These are phyloP conservation scores for Drosophila basisetae DNA, from an alignment of 2,888 invertebrate species.

Conservation along the genomic window DNA sequence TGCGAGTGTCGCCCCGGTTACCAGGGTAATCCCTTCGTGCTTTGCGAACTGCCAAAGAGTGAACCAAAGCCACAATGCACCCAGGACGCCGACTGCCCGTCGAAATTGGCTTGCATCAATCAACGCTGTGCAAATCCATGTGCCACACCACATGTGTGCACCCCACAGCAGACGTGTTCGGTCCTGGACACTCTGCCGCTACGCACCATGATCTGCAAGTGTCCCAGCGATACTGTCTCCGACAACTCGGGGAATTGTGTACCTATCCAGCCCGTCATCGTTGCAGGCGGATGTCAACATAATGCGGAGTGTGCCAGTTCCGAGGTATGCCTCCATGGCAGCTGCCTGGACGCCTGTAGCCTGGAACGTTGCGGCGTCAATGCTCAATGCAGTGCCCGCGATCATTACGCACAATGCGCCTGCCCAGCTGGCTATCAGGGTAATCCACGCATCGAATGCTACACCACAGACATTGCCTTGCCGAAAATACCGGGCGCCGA, in stretches of 20 bases:
- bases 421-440: conserved; percentile 92
- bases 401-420: conserved; percentile 91
- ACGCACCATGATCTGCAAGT: conserved; percentile 94
- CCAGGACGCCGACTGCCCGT: conserved; percentile 91
- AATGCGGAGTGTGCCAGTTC: conserved; percentile 91
- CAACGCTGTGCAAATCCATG: conserved; percentile 92
- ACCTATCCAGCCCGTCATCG: conserved; percentile 86
- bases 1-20: conserved; percentile 92
- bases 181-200: conserved; percentile 92
- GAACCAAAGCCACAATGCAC: conserved; percentile 88
- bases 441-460: conserved; percentile 92
- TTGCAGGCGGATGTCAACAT: conserved; percentile 88
- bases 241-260: conserved; percentile 91
- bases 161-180: conserved; percentile 91
- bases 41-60: conserved; percentile 87
- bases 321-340: conserved; percentile 91
- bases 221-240: conserved; percentile 92
- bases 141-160: conserved; percentile 89
- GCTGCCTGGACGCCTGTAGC: conserved; percentile 92
- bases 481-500: conserved; percentile 86
- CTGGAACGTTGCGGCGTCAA: conserved; percentile 92
- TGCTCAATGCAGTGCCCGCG: conserved; percentile 91
- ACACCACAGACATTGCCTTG: conserved; percentile 70
- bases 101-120: conserved; percentile 91
- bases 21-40: conserved; percentile 91